Evolutionary conservation across 2,113 vertebrate species (phyloP).

Genomic region (Lota lota): DNA sequence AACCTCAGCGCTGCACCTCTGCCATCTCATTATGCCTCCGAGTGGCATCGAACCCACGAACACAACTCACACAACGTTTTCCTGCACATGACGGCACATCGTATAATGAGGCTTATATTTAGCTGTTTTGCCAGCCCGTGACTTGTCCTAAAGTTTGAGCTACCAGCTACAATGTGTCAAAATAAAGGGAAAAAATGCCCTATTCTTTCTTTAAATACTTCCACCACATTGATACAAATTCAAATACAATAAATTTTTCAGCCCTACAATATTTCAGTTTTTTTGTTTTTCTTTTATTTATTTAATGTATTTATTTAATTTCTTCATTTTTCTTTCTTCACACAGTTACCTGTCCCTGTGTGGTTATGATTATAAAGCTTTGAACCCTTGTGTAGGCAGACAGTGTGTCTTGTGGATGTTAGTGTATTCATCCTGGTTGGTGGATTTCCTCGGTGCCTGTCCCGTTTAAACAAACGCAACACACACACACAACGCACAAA

Average conservation of each 20-base stretch:
- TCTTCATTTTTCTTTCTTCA: no score
- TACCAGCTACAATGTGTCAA: constrained; percentile 53
- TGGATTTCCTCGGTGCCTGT: no score
- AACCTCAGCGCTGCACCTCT: constrained; percentile 46
- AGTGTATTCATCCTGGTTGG: no score
- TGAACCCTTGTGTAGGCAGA: no score
- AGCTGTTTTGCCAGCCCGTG: constrained; percentile 44
- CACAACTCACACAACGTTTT: not conserved
- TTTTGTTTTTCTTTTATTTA: not conserved
- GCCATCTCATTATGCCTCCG: constrained; percentile 41
- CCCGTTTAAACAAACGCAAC: not conserved
- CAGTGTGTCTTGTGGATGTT: no score
- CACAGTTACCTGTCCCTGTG: no score
- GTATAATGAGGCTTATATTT: constrained; percentile 68
- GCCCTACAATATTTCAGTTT: constrained; percentile 12
- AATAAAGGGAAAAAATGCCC: constrained; percentile 37
- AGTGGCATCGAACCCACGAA: constrained; percentile 48
- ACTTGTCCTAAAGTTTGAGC: constrained; percentile 40
- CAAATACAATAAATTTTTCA: constrained; percentile 7
- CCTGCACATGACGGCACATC: constrained; percentile 22
- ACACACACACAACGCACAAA: no score
- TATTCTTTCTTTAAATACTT: no score
- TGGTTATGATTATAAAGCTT: no score
- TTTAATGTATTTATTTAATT: constrained; percentile 8
- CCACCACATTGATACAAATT: constrained; percentile 22